phyloP scores from a whole-genome alignment of 2,888 invertebrate species.

The Dynastes hyllus region DNA sequence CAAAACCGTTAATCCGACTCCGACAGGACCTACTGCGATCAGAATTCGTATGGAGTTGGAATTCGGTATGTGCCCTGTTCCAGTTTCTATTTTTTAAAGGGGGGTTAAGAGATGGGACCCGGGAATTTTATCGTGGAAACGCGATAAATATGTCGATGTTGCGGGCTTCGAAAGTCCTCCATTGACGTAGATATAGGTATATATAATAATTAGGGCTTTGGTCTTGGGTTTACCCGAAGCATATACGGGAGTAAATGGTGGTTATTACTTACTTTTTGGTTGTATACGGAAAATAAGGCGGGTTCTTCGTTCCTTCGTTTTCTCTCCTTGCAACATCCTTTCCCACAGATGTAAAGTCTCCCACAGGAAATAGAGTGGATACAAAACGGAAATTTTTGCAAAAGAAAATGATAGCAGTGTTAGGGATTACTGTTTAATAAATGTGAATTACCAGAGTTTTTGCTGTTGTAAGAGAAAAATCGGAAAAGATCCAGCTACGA shows the following conservation, averaged over 20 bases:
- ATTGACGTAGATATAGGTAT: slow-evolving; percentile 1
- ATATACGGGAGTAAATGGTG: not conserved
- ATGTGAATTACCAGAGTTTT: slow-evolving; percentile 4
- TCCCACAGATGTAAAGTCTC: not conserved
- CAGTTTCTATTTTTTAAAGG: slow-evolving; percentile 60
- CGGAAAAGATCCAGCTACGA: too few species aligned
- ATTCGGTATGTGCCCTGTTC: slow-evolving; percentile 53
- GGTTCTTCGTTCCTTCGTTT: not conserved
- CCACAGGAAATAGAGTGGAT: slow-evolving; percentile 22
- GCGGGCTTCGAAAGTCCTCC: not conserved
- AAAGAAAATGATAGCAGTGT: not conserved
- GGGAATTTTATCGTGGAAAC: slow-evolving; percentile 55
- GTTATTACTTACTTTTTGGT: not conserved
- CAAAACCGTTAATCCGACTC: slow-evolving; percentile 38
- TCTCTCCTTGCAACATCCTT: not conserved
- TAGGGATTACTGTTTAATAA: slow-evolving; percentile 17
- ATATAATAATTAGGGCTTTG: slow-evolving; percentile 31
- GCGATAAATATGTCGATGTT: slow-evolving; percentile 58
- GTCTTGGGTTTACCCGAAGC: not conserved
- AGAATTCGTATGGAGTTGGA: slow-evolving; percentile 55
- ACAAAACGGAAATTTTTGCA: too few species aligned
- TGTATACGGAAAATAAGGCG: slow-evolving; percentile 1
- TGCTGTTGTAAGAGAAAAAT: not conserved
- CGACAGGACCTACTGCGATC: slow-evolving; percentile 56
- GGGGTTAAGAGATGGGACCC: slow-evolving; percentile 51